Conservation (phyloP, 1,140 invertebrate genomes). For the Cydia amplana region DNA sequence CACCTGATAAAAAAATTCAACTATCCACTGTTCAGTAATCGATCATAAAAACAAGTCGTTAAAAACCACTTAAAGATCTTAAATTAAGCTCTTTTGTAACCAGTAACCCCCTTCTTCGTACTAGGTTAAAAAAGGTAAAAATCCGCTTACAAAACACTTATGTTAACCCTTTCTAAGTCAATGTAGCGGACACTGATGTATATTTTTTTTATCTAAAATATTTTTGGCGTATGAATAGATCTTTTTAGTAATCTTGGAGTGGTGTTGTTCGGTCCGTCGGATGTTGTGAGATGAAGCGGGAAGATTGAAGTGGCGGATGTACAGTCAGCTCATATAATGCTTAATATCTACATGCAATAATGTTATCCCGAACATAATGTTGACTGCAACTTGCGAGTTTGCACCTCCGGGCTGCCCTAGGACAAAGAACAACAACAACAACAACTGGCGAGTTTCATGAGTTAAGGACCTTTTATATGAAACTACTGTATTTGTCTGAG, state of each 20-base stretch:
- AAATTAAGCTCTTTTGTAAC: constrained; percentile 17
- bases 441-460: no score
- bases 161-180: constrained; percentile 46
- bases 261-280: constrained; percentile 19
- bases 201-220: constrained; percentile 6
- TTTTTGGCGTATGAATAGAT: constrained; percentile 26
- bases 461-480: no score
- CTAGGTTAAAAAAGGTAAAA: constrained; percentile 31
- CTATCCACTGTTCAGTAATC: neutral
- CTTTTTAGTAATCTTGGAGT: constrained; percentile 18
- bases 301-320: constrained; percentile 23
- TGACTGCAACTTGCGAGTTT: no score
- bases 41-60: constrained; percentile 19
- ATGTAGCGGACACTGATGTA: constrained; percentile 39
- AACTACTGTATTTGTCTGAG: no score
- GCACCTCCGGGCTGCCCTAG: no score
- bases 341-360: neutral
- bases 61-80: constrained; percentile 21
- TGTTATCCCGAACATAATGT: no score
- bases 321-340: neutral
- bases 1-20: neutral
- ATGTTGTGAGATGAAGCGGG: constrained; percentile 19
- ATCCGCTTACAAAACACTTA: constrained; percentile 55
- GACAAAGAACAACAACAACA: no score
- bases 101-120: constrained; percentile 18